Evolutionary conservation across 2,113 vertebrate genomes (phyloP).

Genomic region (Engystomops pustulosus): DNA sequence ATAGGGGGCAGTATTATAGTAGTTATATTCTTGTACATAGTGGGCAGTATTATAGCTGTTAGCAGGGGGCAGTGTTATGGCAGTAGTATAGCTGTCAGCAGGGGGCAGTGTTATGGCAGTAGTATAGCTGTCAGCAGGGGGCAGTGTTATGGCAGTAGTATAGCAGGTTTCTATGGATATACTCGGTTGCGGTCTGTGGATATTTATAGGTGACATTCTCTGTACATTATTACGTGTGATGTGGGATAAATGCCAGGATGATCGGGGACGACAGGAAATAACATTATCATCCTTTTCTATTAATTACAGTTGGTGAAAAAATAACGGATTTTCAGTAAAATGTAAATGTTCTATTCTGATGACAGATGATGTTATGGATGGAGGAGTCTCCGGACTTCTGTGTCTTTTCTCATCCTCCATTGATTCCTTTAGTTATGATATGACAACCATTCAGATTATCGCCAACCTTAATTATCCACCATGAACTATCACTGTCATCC

Average conservation of each 20-base stretch:
- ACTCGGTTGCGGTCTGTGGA: neutral
- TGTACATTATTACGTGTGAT: neutral
- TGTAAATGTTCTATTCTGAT: too few relatives aligned
- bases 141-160: neutral
- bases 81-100: neutral
- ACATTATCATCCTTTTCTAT: neutral
- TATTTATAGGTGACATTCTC: neutral
- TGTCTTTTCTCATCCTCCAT: too few relatives aligned
- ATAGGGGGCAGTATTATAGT: neutral
- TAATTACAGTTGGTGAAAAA: neutral
- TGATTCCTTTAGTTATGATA: too few relatives aligned
- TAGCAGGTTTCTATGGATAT: neutral
- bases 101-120: neutral
- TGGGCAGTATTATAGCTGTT: neutral
- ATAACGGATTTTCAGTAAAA: too few relatives aligned
- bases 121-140: neutral
- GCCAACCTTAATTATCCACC: too few relatives aligned
- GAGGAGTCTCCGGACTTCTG: too few relatives aligned
- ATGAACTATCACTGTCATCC: too few relatives aligned
- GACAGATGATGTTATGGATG: too few relatives aligned
- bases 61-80: neutral
- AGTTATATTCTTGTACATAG: neutral
- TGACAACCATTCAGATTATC: too few relatives aligned
- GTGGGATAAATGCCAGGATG: neutral
- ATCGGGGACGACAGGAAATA: neutral